phyloP scores from a whole-genome alignment of 1,140 invertebrate species.

The Zaprionus vittiger region DNA sequence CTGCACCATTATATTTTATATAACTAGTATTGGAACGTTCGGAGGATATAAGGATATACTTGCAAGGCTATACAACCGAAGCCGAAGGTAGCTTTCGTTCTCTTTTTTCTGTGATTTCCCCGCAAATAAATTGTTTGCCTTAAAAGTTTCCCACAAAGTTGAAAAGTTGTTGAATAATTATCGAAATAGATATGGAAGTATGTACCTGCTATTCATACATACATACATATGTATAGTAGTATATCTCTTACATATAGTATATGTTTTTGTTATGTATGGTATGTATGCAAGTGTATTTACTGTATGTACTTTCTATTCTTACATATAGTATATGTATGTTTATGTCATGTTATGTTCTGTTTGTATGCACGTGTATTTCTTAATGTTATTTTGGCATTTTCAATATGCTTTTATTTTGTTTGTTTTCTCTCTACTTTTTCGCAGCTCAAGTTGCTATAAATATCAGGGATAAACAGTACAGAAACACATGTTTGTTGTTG shows the following conservation, averaged over 20 bases:
- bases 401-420: neutral
- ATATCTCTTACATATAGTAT: no score
- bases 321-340: no score
- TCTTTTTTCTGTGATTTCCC: no score
- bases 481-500: neutral
- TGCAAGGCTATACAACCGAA: no score
- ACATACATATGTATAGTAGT: no score
- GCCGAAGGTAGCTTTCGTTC: no score
- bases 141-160: no score
- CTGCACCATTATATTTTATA: no score
- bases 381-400: neutral
- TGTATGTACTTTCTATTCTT: neutral
- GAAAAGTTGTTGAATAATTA: neutral
- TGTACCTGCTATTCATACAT: no score
- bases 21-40: no score
- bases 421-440: neutral
- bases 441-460: constrained; percentile 3
- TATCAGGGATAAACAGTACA: neutral
- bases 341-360: neutral
- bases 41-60: no score
- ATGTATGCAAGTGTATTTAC: neutral
- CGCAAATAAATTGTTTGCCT: neutral
- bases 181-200: neutral
- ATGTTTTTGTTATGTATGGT: neutral
- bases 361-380: neutral